A percentile compares a stretch with the other conserved stretches of the same genome.
Evolutionary conservation across 2,888 invertebrate species (phyloP).

Genomic region (Saturnia pavonia): DNA sequence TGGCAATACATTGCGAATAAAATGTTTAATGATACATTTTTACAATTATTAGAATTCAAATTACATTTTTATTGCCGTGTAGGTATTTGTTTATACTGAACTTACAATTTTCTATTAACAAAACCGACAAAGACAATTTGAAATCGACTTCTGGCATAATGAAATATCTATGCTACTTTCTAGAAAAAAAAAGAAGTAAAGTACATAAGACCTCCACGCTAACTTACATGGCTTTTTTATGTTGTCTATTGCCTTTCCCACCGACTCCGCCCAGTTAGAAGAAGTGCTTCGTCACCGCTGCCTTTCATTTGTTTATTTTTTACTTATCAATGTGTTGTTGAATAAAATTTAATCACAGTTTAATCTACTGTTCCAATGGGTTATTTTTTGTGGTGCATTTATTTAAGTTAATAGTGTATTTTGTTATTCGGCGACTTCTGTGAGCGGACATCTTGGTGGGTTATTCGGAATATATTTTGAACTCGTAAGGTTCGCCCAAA

Average conservation of each 20-base stretch:
- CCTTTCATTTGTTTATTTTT: constrained; percentile 46
- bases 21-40: background rate
- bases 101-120: background rate
- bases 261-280: constrained; percentile 53
- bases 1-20: constrained; percentile 4
- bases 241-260: constrained; percentile 46
- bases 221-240: constrained; percentile 55
- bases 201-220: constrained; percentile 39
- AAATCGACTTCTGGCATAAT: constrained; percentile 13
- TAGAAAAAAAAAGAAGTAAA: constrained; percentile 28
- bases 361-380: constrained; percentile 75
- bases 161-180: constrained; percentile 26
- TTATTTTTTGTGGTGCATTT: constrained; percentile 47
- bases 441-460: constrained; percentile 11
- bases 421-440: constrained; percentile 32
- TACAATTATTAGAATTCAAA: background rate
- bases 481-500: background rate
- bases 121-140: constrained; percentile 5
- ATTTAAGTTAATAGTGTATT: constrained; percentile 35
- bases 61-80: background rate
- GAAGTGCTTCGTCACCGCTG: constrained; percentile 63
- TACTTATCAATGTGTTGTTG: constrained; percentile 45
- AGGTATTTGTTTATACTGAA: background rate
- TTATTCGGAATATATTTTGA: constrained; percentile 10
- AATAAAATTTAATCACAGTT: constrained; percentile 75